These are phyloP conservation scores for Agonopterix subpropinquella DNA, from an alignment of 2,888 invertebrate genomes.

Conservation along the genomic window DNA sequence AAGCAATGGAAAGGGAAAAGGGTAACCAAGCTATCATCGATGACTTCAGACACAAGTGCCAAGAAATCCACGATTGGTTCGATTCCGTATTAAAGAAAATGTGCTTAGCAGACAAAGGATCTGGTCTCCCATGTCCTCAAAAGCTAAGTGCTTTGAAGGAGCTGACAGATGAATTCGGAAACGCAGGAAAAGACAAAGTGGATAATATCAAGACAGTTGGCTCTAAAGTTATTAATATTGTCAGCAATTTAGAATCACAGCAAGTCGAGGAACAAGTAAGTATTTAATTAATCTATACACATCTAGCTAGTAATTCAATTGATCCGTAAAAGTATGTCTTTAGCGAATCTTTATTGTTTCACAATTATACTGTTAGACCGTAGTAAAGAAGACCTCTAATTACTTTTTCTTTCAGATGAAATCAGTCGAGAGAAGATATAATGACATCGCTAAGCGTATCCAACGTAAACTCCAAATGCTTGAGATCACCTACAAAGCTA, in stretches of 20 bases:
- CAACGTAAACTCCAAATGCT: slow-evolving; percentile 89
- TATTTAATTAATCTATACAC: slow-evolving; percentile 6
- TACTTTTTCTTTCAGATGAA: slow-evolving; percentile 75
- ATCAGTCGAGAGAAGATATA: slow-evolving; percentile 88
- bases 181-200: slow-evolving; percentile 82
- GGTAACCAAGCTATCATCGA: slow-evolving; percentile 85
- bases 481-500: slow-evolving; percentile 88
- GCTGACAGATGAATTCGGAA: slow-evolving; percentile 83
- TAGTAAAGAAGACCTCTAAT: background rate
- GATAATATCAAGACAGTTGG: slow-evolving; percentile 83
- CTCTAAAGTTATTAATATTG: slow-evolving; percentile 83
- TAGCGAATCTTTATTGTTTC: no score
- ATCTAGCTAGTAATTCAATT: no score
- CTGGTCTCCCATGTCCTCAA: slow-evolving; percentile 86
- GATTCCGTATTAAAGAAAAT: slow-evolving; percentile 87
- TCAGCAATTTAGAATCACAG: slow-evolving; percentile 91
- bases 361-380: background rate
- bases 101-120: slow-evolving; percentile 89
- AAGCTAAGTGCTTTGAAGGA: slow-evolving; percentile 85
- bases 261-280: slow-evolving; percentile 90
- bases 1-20: slow-evolving; percentile 85
- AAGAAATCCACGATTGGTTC: slow-evolving; percentile 88
- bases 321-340: no score
- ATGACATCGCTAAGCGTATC: slow-evolving; percentile 88
- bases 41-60: slow-evolving; percentile 83